Conservation (phyloP, 2,113 vertebrate species). For the Gavialis gangeticus region DNA sequence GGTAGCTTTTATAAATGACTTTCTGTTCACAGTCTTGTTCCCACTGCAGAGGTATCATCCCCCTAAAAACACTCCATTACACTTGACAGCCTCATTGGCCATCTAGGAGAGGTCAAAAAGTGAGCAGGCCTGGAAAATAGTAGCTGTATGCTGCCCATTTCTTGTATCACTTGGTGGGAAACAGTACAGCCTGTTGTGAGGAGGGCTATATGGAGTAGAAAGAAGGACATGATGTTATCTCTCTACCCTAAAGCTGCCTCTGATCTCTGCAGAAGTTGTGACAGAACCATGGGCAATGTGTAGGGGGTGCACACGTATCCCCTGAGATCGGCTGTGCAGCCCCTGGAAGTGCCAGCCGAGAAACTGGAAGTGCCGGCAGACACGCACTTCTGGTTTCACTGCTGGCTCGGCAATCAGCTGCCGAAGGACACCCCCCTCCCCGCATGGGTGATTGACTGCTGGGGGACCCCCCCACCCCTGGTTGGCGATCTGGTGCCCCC, state of each 20-base stretch:
- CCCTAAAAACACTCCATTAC: neutral
- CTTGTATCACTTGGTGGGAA: neutral
- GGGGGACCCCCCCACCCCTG: no score
- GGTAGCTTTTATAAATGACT: neutral
- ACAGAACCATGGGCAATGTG: no score
- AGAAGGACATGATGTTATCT: rapidly evolving
- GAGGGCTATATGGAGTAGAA: rapidly evolving
- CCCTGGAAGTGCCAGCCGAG: neutral
- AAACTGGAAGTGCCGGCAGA: neutral
- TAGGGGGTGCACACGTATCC: no score
- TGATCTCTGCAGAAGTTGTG: neutral
- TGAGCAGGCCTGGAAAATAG: neutral
- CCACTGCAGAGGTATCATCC: neutral
- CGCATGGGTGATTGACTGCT: no score
- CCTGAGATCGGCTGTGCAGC: neutral
- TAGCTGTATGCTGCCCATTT: neutral
- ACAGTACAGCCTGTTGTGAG: neutral
- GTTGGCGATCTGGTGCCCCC: no score
- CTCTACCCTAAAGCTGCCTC: neutral
- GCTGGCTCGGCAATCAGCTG: no score
- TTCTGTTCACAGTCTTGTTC: neutral
- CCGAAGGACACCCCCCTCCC: no score
- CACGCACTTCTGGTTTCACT: no score
- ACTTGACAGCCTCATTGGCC: neutral
- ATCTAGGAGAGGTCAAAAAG: neutral